These are phyloP conservation scores for Leucophora obtusa DNA, from an alignment of 2,888 invertebrate species.

Conservation along the genomic window DNA sequence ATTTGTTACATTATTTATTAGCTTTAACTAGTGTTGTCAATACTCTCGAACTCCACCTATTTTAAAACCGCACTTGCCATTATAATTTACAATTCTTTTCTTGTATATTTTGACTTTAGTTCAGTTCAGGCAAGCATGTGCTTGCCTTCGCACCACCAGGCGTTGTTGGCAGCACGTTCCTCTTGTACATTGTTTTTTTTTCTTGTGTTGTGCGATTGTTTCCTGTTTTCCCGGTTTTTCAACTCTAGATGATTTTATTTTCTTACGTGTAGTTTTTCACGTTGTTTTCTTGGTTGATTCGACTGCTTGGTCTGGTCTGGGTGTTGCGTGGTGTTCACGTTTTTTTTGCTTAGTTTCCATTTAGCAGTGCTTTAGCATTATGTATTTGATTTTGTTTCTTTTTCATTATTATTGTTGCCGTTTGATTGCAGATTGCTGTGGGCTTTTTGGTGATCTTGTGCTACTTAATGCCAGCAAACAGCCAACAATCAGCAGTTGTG, in stretches of 20 bases:
- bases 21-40: slow-evolving; percentile 51
- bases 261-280: slow-evolving; percentile 26
- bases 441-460: slow-evolving; percentile 63
- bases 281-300: slow-evolving; percentile 22
- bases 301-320: slow-evolving; percentile 31
- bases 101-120: slow-evolving; percentile 7
- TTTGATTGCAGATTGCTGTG: slow-evolving; percentile 53
- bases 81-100: slow-evolving; percentile 13
- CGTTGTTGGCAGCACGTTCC: slow-evolving; percentile 63
- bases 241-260: slow-evolving; percentile 49
- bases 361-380: slow-evolving; percentile 11
- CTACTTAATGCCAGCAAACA: slow-evolving; percentile 60
- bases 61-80: slow-evolving; percentile 58
- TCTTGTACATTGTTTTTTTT: slow-evolving; percentile 47
- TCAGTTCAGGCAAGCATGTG: slow-evolving; percentile 44
- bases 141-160: slow-evolving; percentile 58
- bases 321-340: slow-evolving; percentile 54
- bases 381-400: slow-evolving; percentile 13
- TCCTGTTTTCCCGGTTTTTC: slow-evolving; percentile 65
- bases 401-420: slow-evolving; percentile 24
- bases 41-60: slow-evolving; percentile 54
- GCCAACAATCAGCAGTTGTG: slow-evolving; percentile 44
- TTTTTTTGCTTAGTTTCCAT: slow-evolving; percentile 17
- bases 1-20: slow-evolving; percentile 56
- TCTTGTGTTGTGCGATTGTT: slow-evolving; percentile 45